A percentile compares a stretch with the other conserved stretches of the same genome.
These are phyloP conservation scores for Tursiops truncatus DNA, from an alignment of 2,113 vertebrate species.

Conservation along the genomic window DNA sequence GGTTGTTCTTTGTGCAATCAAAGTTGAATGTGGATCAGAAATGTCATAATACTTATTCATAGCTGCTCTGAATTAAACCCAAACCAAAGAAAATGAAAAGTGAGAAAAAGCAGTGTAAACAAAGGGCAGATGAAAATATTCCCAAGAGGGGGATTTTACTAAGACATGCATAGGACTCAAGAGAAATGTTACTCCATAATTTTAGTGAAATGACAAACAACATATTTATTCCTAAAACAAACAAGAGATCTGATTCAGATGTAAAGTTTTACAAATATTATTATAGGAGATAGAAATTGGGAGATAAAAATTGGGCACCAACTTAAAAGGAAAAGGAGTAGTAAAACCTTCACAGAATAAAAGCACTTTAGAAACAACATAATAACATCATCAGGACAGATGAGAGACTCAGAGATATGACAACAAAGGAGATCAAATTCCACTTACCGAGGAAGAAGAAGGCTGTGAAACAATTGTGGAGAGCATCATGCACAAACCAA, in stretches of 20 bases:
- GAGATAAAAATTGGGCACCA: neutral
- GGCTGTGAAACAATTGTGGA: neutral
- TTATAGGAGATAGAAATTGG: neutral
- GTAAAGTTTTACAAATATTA: neutral
- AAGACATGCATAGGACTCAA: neutral
- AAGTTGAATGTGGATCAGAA: neutral
- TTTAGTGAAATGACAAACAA: neutral
- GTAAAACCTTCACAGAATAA: neutral
- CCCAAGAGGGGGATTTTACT: neutral
- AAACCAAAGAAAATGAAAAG: neutral
- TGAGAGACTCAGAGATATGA: neutral
- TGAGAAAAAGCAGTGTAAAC: neutral
- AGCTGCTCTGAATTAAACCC: neutral
- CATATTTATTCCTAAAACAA: neutral
- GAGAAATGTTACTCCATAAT: neutral
- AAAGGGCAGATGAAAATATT: neutral
- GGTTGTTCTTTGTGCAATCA: neutral
- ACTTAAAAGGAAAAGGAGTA: neutral
- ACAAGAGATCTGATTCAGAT: neutral
- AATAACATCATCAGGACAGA: neutral
- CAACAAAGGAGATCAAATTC: neutral
- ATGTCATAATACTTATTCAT: neutral
- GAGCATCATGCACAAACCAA: fast-evolving
- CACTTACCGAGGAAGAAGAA: neutral
- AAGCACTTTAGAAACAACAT: neutral